Conservation (phyloP, 2,888 invertebrate genomes). For the Sarcophaga variegata region DNA sequence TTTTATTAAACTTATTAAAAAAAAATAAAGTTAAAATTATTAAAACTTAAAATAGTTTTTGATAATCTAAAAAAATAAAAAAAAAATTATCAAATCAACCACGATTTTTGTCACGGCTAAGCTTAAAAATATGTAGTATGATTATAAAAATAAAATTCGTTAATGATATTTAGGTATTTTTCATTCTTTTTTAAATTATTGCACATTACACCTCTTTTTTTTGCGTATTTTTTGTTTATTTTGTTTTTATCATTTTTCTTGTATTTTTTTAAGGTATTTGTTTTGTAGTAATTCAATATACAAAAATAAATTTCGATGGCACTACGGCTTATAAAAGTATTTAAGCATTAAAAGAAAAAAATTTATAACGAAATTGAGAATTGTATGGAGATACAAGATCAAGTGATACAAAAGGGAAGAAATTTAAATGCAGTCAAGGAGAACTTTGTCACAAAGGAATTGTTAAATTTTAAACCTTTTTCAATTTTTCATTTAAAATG, state of each 20-base stretch:
- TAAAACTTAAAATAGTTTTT: slow-evolving; percentile 63
- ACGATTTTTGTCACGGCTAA: slow-evolving; percentile 59
- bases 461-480: too few relatives aligned
- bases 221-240: slow-evolving; percentile 24
- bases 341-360: background rate
- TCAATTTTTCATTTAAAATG: background rate
- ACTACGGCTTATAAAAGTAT: slow-evolving; percentile 55
- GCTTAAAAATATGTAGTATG: slow-evolving; percentile 57
- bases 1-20: slow-evolving; percentile 53
- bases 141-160: slow-evolving; percentile 67
- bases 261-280: slow-evolving; percentile 19
- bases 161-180: slow-evolving; percentile 59
- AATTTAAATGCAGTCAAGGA: too few relatives aligned
- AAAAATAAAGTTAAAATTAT: slow-evolving; percentile 49
- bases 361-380: background rate
- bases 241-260: too few relatives aligned
- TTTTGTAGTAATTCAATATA: slow-evolving; percentile 22
- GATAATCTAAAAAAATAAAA: slow-evolving; percentile 40
- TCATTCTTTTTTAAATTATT: slow-evolving; percentile 45
- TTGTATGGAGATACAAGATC: background rate
- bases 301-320: slow-evolving; percentile 63
- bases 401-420: background rate
- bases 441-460: too few relatives aligned
- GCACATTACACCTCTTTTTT: slow-evolving; percentile 61
- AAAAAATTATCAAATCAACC: slow-evolving; percentile 34